Evolutionary conservation across 2,797 vertebrate genomes (phyloP).

Genomic region (Scolopax bukidnonensis): DNA sequence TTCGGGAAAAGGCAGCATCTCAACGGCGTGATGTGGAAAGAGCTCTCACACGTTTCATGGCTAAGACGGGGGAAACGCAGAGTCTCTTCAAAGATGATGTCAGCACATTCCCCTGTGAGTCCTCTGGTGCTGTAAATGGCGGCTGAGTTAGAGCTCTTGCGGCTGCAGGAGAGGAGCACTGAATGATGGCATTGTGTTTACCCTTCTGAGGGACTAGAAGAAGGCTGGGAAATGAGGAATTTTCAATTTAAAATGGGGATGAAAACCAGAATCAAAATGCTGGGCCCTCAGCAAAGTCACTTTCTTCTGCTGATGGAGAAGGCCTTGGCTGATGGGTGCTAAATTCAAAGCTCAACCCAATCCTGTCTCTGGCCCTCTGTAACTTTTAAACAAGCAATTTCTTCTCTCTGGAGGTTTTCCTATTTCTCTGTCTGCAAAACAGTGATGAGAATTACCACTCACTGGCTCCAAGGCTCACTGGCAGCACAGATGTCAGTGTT

Average conservation of each 20-base stretch:
- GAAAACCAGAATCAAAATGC: background rate
- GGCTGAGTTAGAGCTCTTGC: background rate
- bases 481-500: background rate
- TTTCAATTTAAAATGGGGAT: background rate
- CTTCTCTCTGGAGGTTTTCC: background rate
- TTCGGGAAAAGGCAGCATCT: constrained; percentile 94
- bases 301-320: background rate
- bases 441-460: background rate
- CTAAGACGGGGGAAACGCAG: constrained; percentile 96
- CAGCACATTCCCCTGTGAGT: constrained; percentile 90
- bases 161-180: background rate
- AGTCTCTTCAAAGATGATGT: constrained; percentile 97
- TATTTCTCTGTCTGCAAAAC: background rate
- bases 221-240: background rate
- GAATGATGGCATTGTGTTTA: accelerated
- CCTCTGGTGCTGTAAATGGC: background rate
- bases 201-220: background rate
- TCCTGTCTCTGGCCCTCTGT: background rate
- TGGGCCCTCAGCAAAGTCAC: background rate
- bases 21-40: constrained; percentile 95
- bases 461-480: background rate
- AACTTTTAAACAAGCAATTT: background rate
- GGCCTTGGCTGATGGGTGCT: background rate
- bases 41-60: constrained; percentile 97
- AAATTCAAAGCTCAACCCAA: background rate